Percentiles rank a stretch among this genome's conserved stretches.
Conservation (phyloP, 92 coral and sea anemone species). For the Chrysogorgia sp. region DNA sequence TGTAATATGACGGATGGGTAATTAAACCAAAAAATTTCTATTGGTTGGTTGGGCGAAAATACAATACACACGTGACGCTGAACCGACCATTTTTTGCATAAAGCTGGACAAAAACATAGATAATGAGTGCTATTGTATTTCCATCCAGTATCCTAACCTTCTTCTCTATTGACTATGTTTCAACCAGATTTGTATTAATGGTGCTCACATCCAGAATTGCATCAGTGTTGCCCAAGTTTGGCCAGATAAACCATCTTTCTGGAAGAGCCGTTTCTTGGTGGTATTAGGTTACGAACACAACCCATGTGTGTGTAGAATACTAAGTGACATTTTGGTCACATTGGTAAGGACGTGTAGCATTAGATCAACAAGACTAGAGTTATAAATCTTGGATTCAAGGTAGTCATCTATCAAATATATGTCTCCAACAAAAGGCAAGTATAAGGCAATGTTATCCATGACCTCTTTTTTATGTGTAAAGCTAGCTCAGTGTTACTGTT, state of each 20-base stretch:
- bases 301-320: slow-evolving; percentile 40
- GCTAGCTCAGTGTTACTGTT: slow-evolving; percentile 5
- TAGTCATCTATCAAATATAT: slow-evolving; percentile 34
- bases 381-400: slow-evolving; percentile 33
- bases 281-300: slow-evolving; percentile 35
- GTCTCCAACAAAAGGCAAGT: slow-evolving; percentile 43
- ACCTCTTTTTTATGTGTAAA: slow-evolving; percentile 34
- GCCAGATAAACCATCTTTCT: slow-evolving; percentile 39
- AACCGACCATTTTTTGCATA: too few relatives aligned
- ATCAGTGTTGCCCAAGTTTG: slow-evolving; percentile 56
- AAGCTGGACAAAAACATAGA: too few relatives aligned
- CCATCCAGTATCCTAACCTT: too few relatives aligned
- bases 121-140: too few relatives aligned
- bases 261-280: slow-evolving; percentile 26
- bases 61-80: too few relatives aligned
- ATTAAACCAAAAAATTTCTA: too few relatives aligned
- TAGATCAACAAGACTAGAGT: slow-evolving; percentile 33
- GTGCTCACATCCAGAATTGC: slow-evolving; percentile 32
- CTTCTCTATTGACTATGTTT: too few relatives aligned
- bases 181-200: too few relatives aligned
- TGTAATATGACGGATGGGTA: too few relatives aligned
- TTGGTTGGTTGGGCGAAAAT: too few relatives aligned
- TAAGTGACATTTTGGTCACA: slow-evolving; percentile 43
- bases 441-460: slow-evolving; percentile 38
- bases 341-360: slow-evolving; percentile 40